Percentiles rank a stretch among this genome's conserved stretches.
These are phyloP conservation scores for Phoenicopterus ruber DNA, from an alignment of 2,113 vertebrate genomes.

Conservation along the genomic window DNA sequence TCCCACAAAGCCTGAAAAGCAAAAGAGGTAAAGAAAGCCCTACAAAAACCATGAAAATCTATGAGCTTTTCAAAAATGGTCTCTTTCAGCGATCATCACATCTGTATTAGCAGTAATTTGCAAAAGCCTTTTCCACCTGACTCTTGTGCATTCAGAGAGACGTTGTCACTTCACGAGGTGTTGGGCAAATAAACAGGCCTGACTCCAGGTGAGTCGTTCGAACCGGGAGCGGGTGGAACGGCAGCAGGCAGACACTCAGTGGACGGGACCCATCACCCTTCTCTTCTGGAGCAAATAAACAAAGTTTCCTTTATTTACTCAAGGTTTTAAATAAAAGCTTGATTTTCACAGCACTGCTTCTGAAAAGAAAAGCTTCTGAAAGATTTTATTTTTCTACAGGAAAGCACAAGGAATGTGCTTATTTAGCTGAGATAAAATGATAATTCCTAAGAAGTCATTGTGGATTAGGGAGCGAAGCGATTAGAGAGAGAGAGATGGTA, in stretches of 20 bases:
- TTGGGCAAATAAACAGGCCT: background rate
- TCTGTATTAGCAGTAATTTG: background rate
- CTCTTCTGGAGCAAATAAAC: background rate
- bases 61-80: accelerated
- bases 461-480: slow-evolving; percentile 88
- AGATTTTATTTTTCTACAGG: slow-evolving; percentile 72
- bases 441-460: slow-evolving; percentile 87
- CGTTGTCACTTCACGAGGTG: background rate
- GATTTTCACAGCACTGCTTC: slow-evolving; percentile 20
- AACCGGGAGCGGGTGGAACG: background rate
- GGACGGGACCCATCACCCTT: background rate
- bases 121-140: background rate
- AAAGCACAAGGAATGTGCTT: slow-evolving; percentile 88
- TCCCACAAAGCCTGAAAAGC: background rate
- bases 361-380: slow-evolving; percentile 71
- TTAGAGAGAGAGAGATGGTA: slow-evolving; percentile 77
- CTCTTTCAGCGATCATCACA: background rate
- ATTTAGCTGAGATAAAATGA: slow-evolving; percentile 90
- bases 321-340: slow-evolving; percentile 51
- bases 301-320: slow-evolving; percentile 40
- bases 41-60: background rate
- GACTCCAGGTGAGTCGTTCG: background rate
- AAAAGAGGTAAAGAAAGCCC: background rate
- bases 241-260: background rate
- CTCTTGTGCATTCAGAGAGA: background rate